Percentiles rank a stretch among this genome's conserved stretches.
phyloP scores from a whole-genome alignment of 2,888 invertebrate species.

The Teleogryllus oceanicus region DNA sequence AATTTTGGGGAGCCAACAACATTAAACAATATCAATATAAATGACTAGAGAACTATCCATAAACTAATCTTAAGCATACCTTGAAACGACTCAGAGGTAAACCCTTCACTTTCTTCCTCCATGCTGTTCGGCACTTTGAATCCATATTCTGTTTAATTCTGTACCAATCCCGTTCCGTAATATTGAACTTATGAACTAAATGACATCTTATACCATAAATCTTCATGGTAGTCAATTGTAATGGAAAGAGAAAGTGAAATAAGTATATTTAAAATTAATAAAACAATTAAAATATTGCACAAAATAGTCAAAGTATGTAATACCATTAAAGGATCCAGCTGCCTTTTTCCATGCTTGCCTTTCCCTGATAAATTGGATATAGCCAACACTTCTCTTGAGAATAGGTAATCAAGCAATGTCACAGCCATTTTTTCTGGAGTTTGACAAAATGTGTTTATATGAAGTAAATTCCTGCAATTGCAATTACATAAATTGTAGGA shows the following conservation, averaged over 20 bases:
- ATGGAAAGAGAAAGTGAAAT: too few relatives aligned
- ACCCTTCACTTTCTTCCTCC: conserved; percentile 41
- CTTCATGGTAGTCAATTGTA: conserved; percentile 30
- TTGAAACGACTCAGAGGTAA: conserved; percentile 35
- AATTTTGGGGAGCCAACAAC: too few relatives aligned
- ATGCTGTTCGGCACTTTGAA: conserved; percentile 54
- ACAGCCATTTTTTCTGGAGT: conserved; percentile 56
- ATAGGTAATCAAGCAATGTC: conserved; percentile 52
- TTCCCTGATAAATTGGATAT: conserved; percentile 53
- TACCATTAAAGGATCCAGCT: conserved; percentile 53
- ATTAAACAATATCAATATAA: too few relatives aligned
- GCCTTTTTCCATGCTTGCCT: conserved; percentile 53
- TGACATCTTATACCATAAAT: conserved; percentile 49
- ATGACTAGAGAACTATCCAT: too few relatives aligned
- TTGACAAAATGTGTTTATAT: conserved; percentile 52
- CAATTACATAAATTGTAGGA: neutral
- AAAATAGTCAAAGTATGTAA: too few relatives aligned
- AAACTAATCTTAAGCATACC: neutral
- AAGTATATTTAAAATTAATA: conserved; percentile 23
- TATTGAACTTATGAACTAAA: conserved; percentile 50
- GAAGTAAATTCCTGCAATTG: conserved; percentile 45
- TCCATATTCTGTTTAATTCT: conserved; percentile 54
- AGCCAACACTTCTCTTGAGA: conserved; percentile 52
- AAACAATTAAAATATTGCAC: too few relatives aligned
- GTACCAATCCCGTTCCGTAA: conserved; percentile 53